Percentiles rank a stretch among this genome's conserved stretches.
phyloP scores from a whole-genome alignment of 2,113 vertebrate species.

The Chaetura pelagica region DNA sequence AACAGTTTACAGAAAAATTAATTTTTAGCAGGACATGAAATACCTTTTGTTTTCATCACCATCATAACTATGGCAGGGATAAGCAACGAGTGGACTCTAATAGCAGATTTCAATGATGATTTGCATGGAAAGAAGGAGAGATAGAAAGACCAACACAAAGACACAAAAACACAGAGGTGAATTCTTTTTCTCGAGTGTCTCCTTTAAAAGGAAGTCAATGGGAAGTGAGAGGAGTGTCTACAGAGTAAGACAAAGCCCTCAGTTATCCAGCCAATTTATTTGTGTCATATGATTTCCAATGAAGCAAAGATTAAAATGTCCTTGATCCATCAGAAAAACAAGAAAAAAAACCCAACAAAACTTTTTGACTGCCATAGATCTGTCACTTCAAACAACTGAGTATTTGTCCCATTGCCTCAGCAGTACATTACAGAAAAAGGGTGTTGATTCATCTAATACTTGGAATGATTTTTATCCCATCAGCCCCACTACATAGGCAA shows the following conservation, averaged over 20 bases:
- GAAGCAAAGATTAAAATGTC: conserved; percentile 38
- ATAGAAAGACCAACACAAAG: conserved; percentile 68
- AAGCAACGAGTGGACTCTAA: conserved; percentile 68
- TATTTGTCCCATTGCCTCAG: neutral
- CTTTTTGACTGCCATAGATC: conserved; percentile 7
- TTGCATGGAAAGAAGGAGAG: conserved; percentile 61
- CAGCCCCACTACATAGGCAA: neutral
- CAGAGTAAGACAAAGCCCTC: conserved; percentile 6
- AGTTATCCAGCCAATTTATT: neutral
- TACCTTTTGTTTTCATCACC: conserved; percentile 42
- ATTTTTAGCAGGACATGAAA: neutral
- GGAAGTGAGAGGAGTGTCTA: neutral
- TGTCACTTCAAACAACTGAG: neutral
- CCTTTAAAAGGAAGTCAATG: conserved; percentile 30
- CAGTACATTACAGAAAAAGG: neutral
- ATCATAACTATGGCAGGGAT: neutral
- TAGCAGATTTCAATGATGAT: conserved; percentile 65
- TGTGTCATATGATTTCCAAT: neutral
- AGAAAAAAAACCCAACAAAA: neutral
- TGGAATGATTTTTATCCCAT: neutral
- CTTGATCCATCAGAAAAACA: conserved; percentile 34
- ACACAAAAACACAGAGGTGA: conserved; percentile 66
- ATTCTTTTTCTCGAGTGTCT: conserved; percentile 64
- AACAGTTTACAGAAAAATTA: neutral
- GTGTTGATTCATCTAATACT: neutral